Base-by-base conservation (phyloP, 2,797 vertebrate genomes). In the Sparidentex hasta region DNA sequence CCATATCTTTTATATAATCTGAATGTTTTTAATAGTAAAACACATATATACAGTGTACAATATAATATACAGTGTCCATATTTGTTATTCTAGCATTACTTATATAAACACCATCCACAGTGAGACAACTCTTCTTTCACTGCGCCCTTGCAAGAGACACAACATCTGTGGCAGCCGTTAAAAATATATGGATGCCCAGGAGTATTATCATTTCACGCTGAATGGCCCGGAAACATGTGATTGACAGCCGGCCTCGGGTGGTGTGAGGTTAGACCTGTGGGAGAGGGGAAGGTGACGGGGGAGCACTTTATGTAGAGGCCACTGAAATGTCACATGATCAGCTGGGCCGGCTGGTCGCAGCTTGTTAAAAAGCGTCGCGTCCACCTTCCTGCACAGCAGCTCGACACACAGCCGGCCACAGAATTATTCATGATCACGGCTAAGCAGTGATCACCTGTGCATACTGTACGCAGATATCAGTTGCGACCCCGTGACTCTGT, bases 171-270 rank as follows among this genome's bases (percentile, higher is more conserved):
- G 44, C 73, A 50, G 65, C 44, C 70, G 68, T 78, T 71, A 74
- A 83, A 81, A 75, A 78, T 72, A 72, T 18, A 73, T 12, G 54
- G 72, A 57, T 7, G 33, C 58, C 81, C 56, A 67, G 62, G 13
- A 61, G 78, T 71, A 18, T 80, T 46, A 72, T 67, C 48, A 65
- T 80, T 92, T 88, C 81, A 87, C 3, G 64, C 68, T 21, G 48
- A 75, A 64, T 75, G 68, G 62, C 58, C 64, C 43, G 63, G 69
- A 90, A 80, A 70, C 76, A 77, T 74, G 51, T 78, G 80, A 91
- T 67, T 85, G 88, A 88, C 87, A 87, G 81, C 38, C 52, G 66
- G 43, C 69, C 65, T 79, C 66, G 43, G 21, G 82, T 64, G 58
- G 67, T 67, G 74, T 57, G 70, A 86, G 78, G 71, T 62, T 17